phyloP scores from a whole-genome alignment of 2,797 vertebrate genomes.

The Pempheris klunzingeri region DNA sequence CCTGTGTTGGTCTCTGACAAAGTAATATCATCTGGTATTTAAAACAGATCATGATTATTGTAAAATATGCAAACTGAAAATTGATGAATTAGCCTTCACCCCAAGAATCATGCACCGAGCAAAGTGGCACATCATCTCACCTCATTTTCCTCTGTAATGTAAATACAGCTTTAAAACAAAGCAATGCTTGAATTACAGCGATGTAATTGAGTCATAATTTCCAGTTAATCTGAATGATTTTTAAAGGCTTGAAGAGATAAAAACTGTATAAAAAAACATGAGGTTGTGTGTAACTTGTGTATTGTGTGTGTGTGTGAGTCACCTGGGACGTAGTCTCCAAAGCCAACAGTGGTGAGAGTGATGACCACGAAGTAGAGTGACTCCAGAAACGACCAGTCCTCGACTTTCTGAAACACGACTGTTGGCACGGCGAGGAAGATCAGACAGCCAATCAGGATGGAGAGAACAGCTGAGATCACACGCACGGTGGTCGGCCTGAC shows the following conservation, averaged over 20 bases:
- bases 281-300: background rate
- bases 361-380: slow-evolving; percentile 94
- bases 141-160: background rate
- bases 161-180: background rate
- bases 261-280: background rate
- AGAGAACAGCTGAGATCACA: slow-evolving; percentile 90
- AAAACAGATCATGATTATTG: background rate
- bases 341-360: slow-evolving; percentile 94
- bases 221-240: background rate
- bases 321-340: slow-evolving; percentile 94
- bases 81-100: background rate
- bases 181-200: background rate
- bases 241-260: background rate
- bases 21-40: background rate
- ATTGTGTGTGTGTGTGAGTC: slow-evolving; percentile 1
- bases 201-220: background rate
- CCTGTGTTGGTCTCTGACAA: background rate
- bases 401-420: slow-evolving; percentile 89
- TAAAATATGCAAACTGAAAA: background rate
- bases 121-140: background rate
- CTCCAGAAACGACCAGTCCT: slow-evolving; percentile 90
- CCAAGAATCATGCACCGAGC: background rate
- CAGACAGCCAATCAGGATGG: slow-evolving; percentile 92
- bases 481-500: slow-evolving; percentile 90
- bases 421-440: slow-evolving; percentile 92